phyloP scores from a whole-genome alignment of 2,888 invertebrate species.

The Tenthredo notha region DNA sequence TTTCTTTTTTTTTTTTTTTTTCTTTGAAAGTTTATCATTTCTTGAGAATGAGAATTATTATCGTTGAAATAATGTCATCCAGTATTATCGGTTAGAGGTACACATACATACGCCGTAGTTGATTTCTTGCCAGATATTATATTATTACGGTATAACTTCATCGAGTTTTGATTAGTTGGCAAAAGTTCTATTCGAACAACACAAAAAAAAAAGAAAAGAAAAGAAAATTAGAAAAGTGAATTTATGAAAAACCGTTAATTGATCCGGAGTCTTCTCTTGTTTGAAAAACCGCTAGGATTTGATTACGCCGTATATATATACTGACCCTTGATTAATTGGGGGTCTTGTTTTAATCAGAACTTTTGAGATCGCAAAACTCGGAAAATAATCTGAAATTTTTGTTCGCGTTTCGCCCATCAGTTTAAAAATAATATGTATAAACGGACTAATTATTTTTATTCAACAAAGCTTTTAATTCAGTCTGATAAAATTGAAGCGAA shows the following conservation, averaged over 20 bases:
- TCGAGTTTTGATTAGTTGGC: slow-evolving; percentile 44
- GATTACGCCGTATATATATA: not conserved
- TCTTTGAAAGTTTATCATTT: not conserved
- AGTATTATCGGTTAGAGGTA: too few relatives aligned
- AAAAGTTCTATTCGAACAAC: not conserved
- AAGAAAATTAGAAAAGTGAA: not conserved
- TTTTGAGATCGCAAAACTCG: not conserved
- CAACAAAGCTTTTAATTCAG: not conserved
- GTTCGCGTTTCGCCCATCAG: too few relatives aligned
- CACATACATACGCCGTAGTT: not conserved
- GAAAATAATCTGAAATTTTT: not conserved
- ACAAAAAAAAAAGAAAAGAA: slow-evolving; percentile 6
- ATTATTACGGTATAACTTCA: slow-evolving; percentile 7
- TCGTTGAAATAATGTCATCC: not conserved
- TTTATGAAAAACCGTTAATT: not conserved
- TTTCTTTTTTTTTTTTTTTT: too few relatives aligned
- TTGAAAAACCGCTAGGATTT: not conserved
- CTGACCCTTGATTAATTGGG: slow-evolving; percentile 30
- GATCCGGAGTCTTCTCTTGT: not conserved
- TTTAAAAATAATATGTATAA: not conserved
- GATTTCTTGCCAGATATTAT: slow-evolving; percentile 12
- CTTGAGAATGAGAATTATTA: not conserved
- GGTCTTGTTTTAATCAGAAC: slow-evolving; percentile 14
- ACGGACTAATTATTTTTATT: not conserved
- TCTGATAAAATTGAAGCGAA: not conserved